phyloP scores from a whole-genome alignment of 1,140 invertebrate genomes.

The Meloidogyne hapla region DNA sequence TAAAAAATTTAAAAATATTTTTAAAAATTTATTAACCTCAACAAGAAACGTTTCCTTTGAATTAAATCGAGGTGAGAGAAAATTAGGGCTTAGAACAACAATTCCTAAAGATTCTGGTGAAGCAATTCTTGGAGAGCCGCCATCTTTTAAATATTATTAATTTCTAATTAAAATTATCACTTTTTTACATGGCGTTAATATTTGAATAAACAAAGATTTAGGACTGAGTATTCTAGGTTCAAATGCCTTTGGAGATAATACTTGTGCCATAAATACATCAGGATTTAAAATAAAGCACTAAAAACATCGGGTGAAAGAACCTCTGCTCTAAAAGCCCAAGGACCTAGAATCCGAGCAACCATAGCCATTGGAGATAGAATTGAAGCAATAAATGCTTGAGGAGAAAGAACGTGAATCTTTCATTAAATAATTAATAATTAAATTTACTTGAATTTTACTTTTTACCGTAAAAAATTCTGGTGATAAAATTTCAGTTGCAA shows the following conservation, averaged over 20 bases:
- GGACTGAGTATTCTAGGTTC: not conserved
- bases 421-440: not conserved
- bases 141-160: not conserved
- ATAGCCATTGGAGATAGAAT: constrained; percentile 34
- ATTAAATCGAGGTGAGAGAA: constrained; percentile 35
- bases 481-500: constrained; percentile 28
- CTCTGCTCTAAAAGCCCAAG: constrained; percentile 24
- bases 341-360: constrained; percentile 29
- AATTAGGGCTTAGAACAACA: constrained; percentile 29
- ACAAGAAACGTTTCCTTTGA: constrained; percentile 17
- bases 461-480: constrained; percentile 12
- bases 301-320: constrained; percentile 28
- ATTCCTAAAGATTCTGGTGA: constrained; percentile 5
- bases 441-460: not conserved
- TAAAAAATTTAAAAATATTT: not conserved
- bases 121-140: not conserved
- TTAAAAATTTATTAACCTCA: constrained; percentile 10
- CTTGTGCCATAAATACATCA: constrained; percentile 9
- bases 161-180: not conserved
- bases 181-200: constrained; percentile 8
- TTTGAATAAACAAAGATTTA: not conserved
- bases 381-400: constrained; percentile 35
- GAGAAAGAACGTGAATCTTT: constrained; percentile 21
- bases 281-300: constrained; percentile 7
- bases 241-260: not conserved